phyloP scores from a whole-genome alignment of 30 jellyfish, hydroid and myxozoan genomes.

The Hydractinia echinata region DNA sequence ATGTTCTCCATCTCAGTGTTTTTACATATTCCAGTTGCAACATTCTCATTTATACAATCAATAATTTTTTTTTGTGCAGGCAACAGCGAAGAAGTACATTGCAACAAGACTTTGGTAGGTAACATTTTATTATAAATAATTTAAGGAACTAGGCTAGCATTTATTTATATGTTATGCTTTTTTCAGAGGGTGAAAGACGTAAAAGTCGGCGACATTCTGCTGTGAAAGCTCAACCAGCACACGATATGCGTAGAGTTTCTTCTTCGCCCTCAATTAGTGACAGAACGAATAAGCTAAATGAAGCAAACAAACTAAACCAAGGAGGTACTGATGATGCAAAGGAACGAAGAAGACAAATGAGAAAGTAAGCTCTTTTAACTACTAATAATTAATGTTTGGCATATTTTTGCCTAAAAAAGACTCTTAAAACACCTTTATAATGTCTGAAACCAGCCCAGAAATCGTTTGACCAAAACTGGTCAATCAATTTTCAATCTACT shows the following conservation, averaged over 20 bases:
- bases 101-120: neutral
- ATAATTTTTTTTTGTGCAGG: slow-evolving; percentile 10
- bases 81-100: slow-evolving; percentile 16
- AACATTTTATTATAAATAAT: neutral
- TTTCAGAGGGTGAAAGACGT: slow-evolving; percentile 45
- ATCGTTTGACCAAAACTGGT: too few species aligned
- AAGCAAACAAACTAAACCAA: slow-evolving; percentile 26
- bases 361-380: slow-evolving; percentile 41
- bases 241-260: neutral
- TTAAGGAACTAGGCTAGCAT: too few species aligned
- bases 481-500: too few species aligned
- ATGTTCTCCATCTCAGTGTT: neutral
- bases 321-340: slow-evolving; percentile 31
- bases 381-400: too few species aligned
- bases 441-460: too few species aligned
- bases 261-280: neutral
- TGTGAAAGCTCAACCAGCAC: slow-evolving; percentile 19
- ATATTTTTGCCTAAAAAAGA: too few species aligned
- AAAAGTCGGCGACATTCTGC: slow-evolving; percentile 85
- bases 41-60: neutral
- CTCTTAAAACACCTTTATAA: too few species aligned
- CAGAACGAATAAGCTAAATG: neutral
- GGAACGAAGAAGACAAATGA: slow-evolving; percentile 59
- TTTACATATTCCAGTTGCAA: neutral
- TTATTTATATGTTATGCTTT: neutral